A percentile compares a stretch with the other conserved stretches of the same genome.
phyloP scores from a whole-genome alignment of 2,888 invertebrate genomes.

The Xestia sexstrigata region DNA sequence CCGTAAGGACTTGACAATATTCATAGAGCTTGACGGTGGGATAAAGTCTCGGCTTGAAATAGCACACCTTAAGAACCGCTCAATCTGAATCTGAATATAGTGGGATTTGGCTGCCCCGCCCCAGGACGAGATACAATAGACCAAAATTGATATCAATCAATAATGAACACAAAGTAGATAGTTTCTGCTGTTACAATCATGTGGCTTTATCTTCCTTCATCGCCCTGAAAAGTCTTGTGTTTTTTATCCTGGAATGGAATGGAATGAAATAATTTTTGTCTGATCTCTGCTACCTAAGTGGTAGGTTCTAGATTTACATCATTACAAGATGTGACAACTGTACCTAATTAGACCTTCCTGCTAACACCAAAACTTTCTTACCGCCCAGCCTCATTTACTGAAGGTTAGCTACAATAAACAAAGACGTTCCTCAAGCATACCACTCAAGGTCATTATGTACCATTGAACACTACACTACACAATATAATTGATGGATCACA shows the following conservation, averaged over 20 bases:
- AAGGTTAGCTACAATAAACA: conserved; percentile 74
- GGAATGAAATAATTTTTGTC: too few relatives aligned
- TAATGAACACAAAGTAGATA: too few relatives aligned
- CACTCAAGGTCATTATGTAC: conserved; percentile 81
- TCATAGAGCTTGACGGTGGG: too few relatives aligned
- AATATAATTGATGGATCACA: conserved; percentile 81
- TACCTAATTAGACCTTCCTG: not conserved
- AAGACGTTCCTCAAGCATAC: conserved; percentile 79
- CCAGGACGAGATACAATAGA: too few relatives aligned
- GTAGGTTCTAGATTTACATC: not conserved
- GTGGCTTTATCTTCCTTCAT: not conserved
- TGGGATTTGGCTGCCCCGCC: too few relatives aligned
- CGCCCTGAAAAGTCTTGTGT: too few relatives aligned
- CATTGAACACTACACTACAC: conserved; percentile 74
- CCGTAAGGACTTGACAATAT: too few relatives aligned
- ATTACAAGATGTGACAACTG: not conserved
- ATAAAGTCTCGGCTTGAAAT: too few relatives aligned
- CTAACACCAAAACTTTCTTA: conserved; percentile 4
- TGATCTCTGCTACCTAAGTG: not conserved
- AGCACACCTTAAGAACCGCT: too few relatives aligned
- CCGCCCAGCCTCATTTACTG: not conserved
- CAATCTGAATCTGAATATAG: too few relatives aligned
- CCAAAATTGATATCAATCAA: too few relatives aligned
- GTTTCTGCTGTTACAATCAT: not conserved
- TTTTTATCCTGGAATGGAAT: too few relatives aligned